Base-by-base conservation (phyloP, 2,113 vertebrate genomes). In the Eurypyga helias region DNA sequence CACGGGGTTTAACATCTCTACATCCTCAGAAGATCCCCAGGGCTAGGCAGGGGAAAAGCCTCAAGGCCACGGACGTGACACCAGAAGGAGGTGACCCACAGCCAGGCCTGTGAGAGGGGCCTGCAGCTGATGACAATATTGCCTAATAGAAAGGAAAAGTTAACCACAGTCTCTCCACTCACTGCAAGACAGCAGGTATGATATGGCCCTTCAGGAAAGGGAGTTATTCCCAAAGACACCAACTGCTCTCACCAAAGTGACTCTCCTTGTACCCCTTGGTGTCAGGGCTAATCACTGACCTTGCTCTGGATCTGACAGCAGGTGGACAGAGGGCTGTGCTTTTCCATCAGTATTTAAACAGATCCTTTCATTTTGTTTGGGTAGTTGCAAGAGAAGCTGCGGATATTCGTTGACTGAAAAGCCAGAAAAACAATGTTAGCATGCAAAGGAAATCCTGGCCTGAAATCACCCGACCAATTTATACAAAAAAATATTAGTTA, bases 291-390 rank as follows among this genome's bases (percentile, higher is more conserved):
- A 51, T 0, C 18, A 21, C 96, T 96, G 82, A 98, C 98, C 98
- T 95, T 98, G 98, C 41, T 64, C 87, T 4, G 91, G 81, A 87
- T 98, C 98, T 24, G 93, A 94, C 24, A 98, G 45, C 79, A 98
- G 84, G 34, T 45, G 67, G 48, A 95, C 8, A 43, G 82, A 43
- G 1, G 12, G 34, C 38, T 51, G 73, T 17, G 80, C 7, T 41
- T 26, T 89, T 19, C 21, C 26, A 29, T 20, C 49, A 78, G 87
- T 48, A 57, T 95, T 95, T 91, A 98, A 93, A 67, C 97, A 97
- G 95, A 98, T 55, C 28, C 34, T 45, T 3, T 49, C 54, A 2
- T 78, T 95, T 95, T 89, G 52, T 33, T 61, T 60, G 20, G 92
- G 92, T 81, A 97, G 75, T 1, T 71, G 85, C 38, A 98, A 23